These are phyloP conservation scores for Euleptes europaea DNA, from an alignment of 2,113 vertebrate genomes.

Conservation along the genomic window DNA sequence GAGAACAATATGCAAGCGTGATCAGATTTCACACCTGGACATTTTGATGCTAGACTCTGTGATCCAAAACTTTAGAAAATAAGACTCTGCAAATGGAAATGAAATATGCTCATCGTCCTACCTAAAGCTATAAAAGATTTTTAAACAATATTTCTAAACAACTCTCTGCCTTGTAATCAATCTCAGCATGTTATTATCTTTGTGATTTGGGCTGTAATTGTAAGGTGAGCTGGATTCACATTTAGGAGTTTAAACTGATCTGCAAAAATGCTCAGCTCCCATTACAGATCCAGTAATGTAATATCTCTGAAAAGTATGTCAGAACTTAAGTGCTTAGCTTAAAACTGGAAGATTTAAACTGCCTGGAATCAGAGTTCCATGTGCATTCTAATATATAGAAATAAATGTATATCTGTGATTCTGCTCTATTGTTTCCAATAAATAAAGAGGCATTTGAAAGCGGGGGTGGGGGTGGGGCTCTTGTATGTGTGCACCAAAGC, in stretches of 20 bases:
- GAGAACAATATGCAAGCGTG: conserved; percentile 46
- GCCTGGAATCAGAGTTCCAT: neutral
- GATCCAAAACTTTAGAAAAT: neutral
- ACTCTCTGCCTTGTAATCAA: neutral
- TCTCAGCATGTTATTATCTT: conserved; percentile 17
- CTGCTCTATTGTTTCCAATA: neutral
- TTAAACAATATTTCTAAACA: neutral
- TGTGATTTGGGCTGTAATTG: neutral
- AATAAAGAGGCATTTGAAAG: neutral
- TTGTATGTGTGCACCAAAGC: too few species aligned
- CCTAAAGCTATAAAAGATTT: neutral
- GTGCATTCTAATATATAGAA: neutral
- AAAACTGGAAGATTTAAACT: neutral
- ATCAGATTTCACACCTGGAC: conserved; percentile 2
- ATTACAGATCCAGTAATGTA: conserved; percentile 27
- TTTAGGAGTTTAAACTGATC: neutral
- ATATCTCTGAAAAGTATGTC: neutral
- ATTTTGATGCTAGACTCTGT: conserved; percentile 35
- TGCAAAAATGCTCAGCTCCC: neutral
- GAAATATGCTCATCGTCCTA: neutral
- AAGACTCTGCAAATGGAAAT: neutral
- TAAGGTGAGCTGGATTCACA: neutral
- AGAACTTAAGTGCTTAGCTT: neutral
- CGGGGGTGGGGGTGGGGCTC: too few species aligned
- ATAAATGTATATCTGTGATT: neutral